These are phyloP conservation scores for human DNA, from an alignment of 2,113 vertebrate genomes.

Conservation along the genomic window GRCh38 chr16:84570001-84570500, in stretches of 20 bases:
- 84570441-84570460: constrained; percentile 8
- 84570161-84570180: not conserved
- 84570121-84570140: not conserved
- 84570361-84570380: not conserved
- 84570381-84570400: not conserved
- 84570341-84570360: not conserved
- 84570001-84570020: not conserved
- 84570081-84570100: not conserved
- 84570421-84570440: not conserved
- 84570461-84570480: not conserved
- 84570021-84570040: not conserved
- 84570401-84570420: not conserved
- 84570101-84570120: not conserved
- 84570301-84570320: not conserved
- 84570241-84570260: not conserved
- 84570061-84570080: not conserved
- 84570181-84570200: not conserved
- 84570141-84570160: not conserved
- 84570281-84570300: not conserved
- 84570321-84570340: not conserved
- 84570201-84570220: not conserved
- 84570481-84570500: not conserved
- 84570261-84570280: not conserved
- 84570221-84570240: not conserved
- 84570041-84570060: not conserved